phyloP scores from a whole-genome alignment of 2,113 vertebrate genomes.

The Ptychochromis oligacanthus region DNA sequence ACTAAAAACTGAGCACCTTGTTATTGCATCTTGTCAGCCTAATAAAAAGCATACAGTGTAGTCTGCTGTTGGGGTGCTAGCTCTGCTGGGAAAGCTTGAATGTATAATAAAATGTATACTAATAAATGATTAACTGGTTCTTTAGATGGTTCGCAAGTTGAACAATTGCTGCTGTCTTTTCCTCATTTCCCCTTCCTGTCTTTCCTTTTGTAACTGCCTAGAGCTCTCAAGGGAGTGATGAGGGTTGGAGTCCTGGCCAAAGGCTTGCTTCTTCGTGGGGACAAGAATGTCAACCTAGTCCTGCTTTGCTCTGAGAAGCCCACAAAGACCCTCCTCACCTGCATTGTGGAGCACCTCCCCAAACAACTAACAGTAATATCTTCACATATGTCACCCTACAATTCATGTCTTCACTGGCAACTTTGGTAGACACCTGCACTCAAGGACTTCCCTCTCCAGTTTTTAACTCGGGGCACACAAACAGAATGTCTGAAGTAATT shows the following conservation, averaged over 20 bases:
- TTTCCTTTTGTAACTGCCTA: constrained; percentile 42
- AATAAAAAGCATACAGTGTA: no score
- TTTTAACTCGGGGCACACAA: neutral
- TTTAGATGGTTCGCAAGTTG: fast-evolving
- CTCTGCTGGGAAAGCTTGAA: no score
- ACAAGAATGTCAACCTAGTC: constrained; percentile 94
- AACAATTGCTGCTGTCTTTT: neutral
- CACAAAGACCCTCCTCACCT: constrained; percentile 85
- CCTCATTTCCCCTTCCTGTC: neutral
- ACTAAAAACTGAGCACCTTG: no score
- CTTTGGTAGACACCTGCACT: neutral
- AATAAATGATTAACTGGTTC: fast-evolving
- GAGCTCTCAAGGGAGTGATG: constrained; percentile 96
- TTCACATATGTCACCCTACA: neutral
- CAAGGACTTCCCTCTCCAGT: neutral
- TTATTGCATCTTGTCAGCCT: no score
- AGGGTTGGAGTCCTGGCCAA: constrained; percentile 97
- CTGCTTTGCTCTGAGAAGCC: constrained; percentile 96
- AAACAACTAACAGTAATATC: constrained; percentile 92
- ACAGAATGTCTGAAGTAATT: neutral
- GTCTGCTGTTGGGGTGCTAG: no score
- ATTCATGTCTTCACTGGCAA: neutral
- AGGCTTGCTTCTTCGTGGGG: constrained; percentile 93
- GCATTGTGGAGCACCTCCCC: constrained; percentile 94
- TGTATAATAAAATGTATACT: neutral